Percentiles rank a stretch among this genome's conserved stretches.
These are phyloP conservation scores for Neodiprion fabricii DNA, from an alignment of 1,140 invertebrate species.

Conservation along the genomic window DNA sequence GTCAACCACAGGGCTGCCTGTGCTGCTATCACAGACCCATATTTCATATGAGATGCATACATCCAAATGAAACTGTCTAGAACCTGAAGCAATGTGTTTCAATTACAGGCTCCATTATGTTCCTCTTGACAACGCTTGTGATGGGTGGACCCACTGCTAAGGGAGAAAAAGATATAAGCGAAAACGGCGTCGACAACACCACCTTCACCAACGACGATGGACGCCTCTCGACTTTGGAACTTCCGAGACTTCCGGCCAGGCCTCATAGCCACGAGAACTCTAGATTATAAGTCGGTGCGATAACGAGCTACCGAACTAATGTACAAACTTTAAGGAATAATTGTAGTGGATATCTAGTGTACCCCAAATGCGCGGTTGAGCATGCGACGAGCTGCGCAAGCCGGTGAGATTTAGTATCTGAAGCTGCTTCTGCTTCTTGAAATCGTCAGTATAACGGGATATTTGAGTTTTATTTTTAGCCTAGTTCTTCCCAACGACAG, in stretches of 20 bases:
- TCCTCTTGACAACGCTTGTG: slow-evolving; percentile 74
- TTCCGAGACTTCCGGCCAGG: slow-evolving; percentile 47
- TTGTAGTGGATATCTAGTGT: too few relatives aligned
- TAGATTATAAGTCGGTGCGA: neutral
- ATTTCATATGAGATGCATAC: neutral
- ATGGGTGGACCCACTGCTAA: slow-evolving; percentile 67
- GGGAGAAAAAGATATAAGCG: slow-evolving; percentile 28
- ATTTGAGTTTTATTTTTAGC: too few relatives aligned
- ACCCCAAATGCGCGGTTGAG: too few relatives aligned
- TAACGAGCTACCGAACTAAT: too few relatives aligned
- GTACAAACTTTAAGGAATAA: too few relatives aligned
- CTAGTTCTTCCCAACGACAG: too few relatives aligned
- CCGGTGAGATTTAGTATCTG: too few relatives aligned
- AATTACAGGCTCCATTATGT: slow-evolving; percentile 71
- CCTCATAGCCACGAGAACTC: slow-evolving; percentile 36
- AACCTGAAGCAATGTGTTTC: slow-evolving; percentile 14
- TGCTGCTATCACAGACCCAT: neutral
- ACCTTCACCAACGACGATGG: slow-evolving; percentile 62
- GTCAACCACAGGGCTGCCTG: neutral
- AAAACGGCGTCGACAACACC: slow-evolving; percentile 59
- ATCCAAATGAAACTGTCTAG: too few relatives aligned
- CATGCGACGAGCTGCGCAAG: too few relatives aligned
- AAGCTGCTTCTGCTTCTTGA: too few relatives aligned
- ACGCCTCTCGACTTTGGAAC: slow-evolving; percentile 44
- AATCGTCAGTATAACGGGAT: too few relatives aligned